Base-by-base conservation (phyloP, 1,140 invertebrate genomes). In the Drosophila nigromelanica region DNA sequence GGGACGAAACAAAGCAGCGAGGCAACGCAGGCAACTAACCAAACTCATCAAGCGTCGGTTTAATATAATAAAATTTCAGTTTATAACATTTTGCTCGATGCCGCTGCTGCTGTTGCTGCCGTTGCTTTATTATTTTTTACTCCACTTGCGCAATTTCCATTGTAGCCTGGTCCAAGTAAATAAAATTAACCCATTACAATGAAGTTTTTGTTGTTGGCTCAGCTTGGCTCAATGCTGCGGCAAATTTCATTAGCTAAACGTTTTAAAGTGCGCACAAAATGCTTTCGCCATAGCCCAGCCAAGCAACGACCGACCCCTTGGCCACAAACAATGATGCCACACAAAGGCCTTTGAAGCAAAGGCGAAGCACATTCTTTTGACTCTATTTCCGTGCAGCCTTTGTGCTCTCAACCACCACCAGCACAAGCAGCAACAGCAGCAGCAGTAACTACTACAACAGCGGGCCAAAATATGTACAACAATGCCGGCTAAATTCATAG, bases 121-220 rank as follows among this genome's bases (percentile, higher is more conserved):
- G n/a, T 64, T 83, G 78, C 71, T 81, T 86, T 86, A 86, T 86
- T 86, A 78, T 86, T 85, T 83, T 77, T 77, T 63, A 73, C 77
- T 76, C 58, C 63, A 73, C 67, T 82, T 60, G 76, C 66, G 50
- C 71, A 51, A 77, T 58, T 55, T 48, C 54, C 75, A 83, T 82
- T 82, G 80, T 80, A 51, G 66, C 55, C 43, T 35, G 60, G 39
- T 67, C 72, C 67, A 79, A 85, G 80, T 83, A 83, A 83, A 83
- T 85, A 83, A 83, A 83, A 83, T 83, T 83, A 83, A 83, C 80
- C 80, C 80, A 83, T 83, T 83, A 83, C 80, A 85, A 83, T 83
- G 80, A 85, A 83, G 80, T 83, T 85, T 75, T 74, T 81, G 72
- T 76, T 66, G 47, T 54, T 63, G 69, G 6, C 37, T 63, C 74